These are phyloP conservation scores for Lepisosteus oculatus DNA, from an alignment of 2,113 vertebrate species.

Conservation along the genomic window DNA sequence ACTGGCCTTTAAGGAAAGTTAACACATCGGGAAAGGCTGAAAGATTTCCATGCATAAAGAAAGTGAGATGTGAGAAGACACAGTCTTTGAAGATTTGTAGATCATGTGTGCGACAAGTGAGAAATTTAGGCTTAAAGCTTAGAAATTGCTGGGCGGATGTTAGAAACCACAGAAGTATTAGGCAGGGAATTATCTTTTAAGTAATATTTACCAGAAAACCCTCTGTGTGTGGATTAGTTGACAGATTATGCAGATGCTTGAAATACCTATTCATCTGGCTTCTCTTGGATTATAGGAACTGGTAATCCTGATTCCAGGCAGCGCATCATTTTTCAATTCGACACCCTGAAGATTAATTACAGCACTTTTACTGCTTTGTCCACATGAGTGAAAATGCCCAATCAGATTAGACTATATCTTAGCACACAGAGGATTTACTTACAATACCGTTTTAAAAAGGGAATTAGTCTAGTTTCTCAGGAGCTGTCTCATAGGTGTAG, in stretches of 20 bases:
- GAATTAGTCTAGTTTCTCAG: too few species aligned
- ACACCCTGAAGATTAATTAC: background rate
- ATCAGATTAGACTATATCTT: too few species aligned
- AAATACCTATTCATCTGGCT: background rate
- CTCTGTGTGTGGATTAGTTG: conserved; percentile 5
- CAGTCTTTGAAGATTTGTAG: background rate
- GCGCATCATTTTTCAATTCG: background rate
- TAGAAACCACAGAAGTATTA: background rate
- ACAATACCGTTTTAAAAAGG: too few species aligned
- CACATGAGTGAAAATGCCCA: too few species aligned
- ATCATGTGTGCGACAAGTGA: background rate
- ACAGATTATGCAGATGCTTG: background rate
- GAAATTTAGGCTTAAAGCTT: background rate
- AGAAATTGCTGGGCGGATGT: background rate
- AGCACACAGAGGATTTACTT: too few species aligned
- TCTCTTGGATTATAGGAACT: background rate
- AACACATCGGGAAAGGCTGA: too few species aligned
- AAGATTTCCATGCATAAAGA: background rate
- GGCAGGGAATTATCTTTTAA: background rate
- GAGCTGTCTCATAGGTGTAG: too few species aligned
- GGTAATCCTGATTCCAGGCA: too few species aligned
- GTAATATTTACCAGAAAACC: background rate
- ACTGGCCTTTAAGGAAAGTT: too few species aligned
- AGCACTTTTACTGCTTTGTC: too few species aligned
- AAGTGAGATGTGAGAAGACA: background rate